Evolutionary conservation across 2,797 vertebrate genomes (phyloP).

Genomic region (Coreius guichenoti): DNA sequence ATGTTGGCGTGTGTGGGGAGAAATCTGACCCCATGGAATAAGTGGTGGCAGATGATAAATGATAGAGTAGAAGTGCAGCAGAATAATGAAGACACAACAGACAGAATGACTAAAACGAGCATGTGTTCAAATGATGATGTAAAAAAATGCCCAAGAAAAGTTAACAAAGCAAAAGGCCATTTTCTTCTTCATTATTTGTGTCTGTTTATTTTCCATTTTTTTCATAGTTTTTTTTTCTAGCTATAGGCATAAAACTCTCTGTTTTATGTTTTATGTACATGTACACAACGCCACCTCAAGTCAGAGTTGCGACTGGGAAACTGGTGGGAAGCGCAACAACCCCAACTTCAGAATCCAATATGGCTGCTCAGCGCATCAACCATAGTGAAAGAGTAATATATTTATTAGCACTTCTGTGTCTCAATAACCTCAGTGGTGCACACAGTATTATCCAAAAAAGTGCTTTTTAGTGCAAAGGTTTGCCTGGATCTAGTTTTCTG

Average conservation of each 20-base stretch:
- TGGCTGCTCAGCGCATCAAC: too few relatives aligned
- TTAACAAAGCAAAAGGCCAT: not conserved
- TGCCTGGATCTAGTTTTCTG: not conserved
- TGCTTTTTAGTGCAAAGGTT: too few relatives aligned
- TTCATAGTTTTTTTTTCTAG: not conserved
- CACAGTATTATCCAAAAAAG: too few relatives aligned
- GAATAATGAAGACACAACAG: constrained; percentile 26
- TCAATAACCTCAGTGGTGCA: too few relatives aligned
- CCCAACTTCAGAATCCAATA: too few relatives aligned
- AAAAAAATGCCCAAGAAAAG: not conserved
- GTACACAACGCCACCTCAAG: too few relatives aligned
- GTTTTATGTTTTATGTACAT: not conserved
- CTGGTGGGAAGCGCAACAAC: too few relatives aligned
- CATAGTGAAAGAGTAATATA: too few relatives aligned
- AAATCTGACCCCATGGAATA: constrained; percentile 23
- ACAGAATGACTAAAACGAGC: not conserved
- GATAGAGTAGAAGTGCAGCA: constrained; percentile 9
- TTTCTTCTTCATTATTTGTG: not conserved
- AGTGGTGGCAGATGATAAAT: constrained; percentile 16
- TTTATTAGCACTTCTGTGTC: too few relatives aligned
- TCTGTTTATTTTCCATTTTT: not conserved
- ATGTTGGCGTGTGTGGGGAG: not conserved
- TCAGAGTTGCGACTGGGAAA: too few relatives aligned
- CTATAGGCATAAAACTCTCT: not conserved
- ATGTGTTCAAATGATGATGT: not conserved